Evolutionary conservation across 2,113 vertebrate genomes (phyloP), one percentile per base, ranked within the genome.

Genomic region (Rutilus rutilus): DNA sequence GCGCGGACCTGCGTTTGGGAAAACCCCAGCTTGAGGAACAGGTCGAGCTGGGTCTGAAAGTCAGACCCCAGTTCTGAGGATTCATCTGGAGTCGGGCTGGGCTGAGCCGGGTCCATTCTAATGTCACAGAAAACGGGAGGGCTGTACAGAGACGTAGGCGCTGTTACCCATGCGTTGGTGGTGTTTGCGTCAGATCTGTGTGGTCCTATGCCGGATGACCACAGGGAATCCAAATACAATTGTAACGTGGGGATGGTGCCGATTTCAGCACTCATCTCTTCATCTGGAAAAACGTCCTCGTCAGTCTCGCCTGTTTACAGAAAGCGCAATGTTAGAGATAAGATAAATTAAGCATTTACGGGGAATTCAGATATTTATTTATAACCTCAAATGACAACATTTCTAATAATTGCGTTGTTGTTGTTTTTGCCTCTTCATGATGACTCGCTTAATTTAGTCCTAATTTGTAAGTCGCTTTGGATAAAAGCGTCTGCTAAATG

Each of bases 21-120:
- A 90, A 98, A 99, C 25, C 98, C 98, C 75, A 99, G 93, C 88
- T 99, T 99, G 47, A 96, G 95, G 92, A 97, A 98, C 89, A 98
- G 97, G 82, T 97, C 97, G 92, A 98, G 92, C 88, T 96, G 96
- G 90, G 96, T 88, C 87, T 94, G 96, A 85, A 94, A 83, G 89
- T 92, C 91, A 0, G 62, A 25, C 19, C 78, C 36, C 57, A 25
- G 67, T 45, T 89, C 89, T 0, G 6, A n/a, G 42, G 83, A 83
- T 3, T 91, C 87, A 3, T 89, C 84, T 12, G 69, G 74, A 25
- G 62, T 47, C 2, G 1, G 50, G 47, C 12, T 25, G 39, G 54
- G 19, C 42, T 27, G 71, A 12, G 36, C 2, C 21, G 54, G 45
- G 10, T 87, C 62, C 93, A 93, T 93, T n/a, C 7, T 88, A 76